These are phyloP conservation scores for Gymnorhina tibicen DNA, from an alignment of 2,113 vertebrate genomes.

Conservation along the genomic window DNA sequence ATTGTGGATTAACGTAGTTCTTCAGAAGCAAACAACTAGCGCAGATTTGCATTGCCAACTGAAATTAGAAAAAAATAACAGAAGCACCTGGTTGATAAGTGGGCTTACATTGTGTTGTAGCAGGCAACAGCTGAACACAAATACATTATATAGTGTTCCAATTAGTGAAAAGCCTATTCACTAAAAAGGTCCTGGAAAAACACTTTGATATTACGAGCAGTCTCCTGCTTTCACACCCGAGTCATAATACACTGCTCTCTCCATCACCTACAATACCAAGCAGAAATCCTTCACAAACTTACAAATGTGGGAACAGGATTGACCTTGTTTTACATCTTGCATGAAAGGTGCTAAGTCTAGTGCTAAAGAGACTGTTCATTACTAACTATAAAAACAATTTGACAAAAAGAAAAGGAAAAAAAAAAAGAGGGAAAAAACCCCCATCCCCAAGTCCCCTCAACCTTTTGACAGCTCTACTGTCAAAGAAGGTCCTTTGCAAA, in stretches of 20 bases:
- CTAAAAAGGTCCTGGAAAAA: neutral
- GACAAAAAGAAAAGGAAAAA: neutral
- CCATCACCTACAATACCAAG: neutral
- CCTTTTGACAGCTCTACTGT: neutral
- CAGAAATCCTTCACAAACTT: neutral
- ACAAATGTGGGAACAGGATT: neutral
- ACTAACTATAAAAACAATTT: constrained; percentile 21
- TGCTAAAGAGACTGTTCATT: neutral
- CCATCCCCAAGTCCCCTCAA: neutral
- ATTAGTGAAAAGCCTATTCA: neutral
- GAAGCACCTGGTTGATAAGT: neutral
- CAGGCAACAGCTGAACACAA: constrained; percentile 19
- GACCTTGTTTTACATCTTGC: neutral
- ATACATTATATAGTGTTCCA: neutral
- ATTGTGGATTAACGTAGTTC: neutral
- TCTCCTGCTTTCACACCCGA: neutral
- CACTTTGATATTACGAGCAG: neutral
- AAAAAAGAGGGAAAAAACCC: too few relatives aligned
- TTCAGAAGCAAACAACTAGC: neutral
- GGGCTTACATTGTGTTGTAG: neutral
- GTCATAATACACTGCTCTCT: neutral
- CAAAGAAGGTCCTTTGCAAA: neutral
- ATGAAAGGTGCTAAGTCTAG: neutral
- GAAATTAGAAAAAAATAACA: neutral
- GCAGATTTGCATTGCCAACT: neutral